Evolutionary conservation across 2,113 vertebrate species (phyloP).

Genomic region (Xiphias gladius): DNA sequence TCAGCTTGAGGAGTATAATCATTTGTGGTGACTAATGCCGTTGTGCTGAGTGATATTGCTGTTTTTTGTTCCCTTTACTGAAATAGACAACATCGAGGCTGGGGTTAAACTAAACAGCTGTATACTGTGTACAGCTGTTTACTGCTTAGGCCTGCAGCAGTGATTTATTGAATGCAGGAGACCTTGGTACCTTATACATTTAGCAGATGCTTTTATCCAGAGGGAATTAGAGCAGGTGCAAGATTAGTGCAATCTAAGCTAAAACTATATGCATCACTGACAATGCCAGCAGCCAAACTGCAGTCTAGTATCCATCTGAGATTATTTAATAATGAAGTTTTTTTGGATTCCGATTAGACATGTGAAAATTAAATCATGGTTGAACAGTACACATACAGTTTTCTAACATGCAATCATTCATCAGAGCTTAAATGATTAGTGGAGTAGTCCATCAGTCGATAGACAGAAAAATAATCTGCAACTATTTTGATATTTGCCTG

Average conservation of each 20-base stretch:
- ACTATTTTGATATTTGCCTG: neutral
- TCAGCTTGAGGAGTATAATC: neutral
- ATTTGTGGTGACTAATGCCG: slow-evolving; percentile 13
- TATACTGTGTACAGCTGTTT: too few relatives aligned
- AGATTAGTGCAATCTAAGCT: neutral
- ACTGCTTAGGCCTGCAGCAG: neutral
- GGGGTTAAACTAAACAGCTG: neutral
- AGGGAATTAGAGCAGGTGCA: slow-evolving; percentile 14
- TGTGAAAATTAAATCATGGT: neutral
- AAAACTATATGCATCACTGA: slow-evolving; percentile 21
- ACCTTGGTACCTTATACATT: slow-evolving; percentile 21
- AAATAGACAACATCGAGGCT: neutral
- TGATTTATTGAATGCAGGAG: slow-evolving; percentile 6
- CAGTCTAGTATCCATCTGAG: neutral
- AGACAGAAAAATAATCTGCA: neutral
- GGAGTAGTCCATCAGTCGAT: neutral
- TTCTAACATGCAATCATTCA: neutral
- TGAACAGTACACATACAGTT: neutral
- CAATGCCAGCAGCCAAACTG: neutral
- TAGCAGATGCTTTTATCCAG: slow-evolving; percentile 4
- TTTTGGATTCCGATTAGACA: neutral
- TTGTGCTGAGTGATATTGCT: neutral
- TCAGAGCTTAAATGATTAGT: neutral
- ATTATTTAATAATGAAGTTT: neutral
- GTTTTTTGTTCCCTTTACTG: slow-evolving; percentile 1